These are phyloP conservation scores for Podarcis muralis DNA, from an alignment of 2,113 vertebrate species.

Conservation along the genomic window DNA sequence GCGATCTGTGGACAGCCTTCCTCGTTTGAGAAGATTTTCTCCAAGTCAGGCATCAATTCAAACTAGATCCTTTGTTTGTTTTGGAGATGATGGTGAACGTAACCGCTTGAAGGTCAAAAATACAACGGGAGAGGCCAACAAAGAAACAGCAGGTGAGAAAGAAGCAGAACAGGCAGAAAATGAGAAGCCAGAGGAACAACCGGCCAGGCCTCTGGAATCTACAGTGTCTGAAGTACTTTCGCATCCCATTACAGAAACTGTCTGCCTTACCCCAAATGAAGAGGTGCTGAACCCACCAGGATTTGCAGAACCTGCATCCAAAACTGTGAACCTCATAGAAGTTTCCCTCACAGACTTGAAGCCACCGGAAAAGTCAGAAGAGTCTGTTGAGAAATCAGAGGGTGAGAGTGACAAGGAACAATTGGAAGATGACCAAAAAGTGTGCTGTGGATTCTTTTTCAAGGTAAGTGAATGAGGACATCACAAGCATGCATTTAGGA, in stretches of 20 bases:
- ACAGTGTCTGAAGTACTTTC: conserved; percentile 87
- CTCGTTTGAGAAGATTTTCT: conserved; percentile 90
- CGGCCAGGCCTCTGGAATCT: conserved; percentile 79
- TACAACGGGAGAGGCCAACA: conserved; percentile 58
- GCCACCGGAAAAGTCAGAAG: conserved; percentile 80
- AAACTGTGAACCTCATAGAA: conserved; percentile 88
- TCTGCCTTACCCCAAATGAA: conserved; percentile 83
- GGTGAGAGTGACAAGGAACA: conserved; percentile 80
- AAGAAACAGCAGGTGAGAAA: conserved; percentile 73
- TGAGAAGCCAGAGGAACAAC: conserved; percentile 58
- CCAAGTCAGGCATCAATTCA: conserved; percentile 88
- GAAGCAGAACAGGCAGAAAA: conserved; percentile 44
- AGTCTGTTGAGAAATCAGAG: conserved; percentile 78
- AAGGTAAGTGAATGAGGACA: conserved; percentile 80
- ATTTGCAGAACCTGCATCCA: conserved; percentile 74
- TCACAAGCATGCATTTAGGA: too few species aligned
- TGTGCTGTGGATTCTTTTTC: conserved; percentile 95
- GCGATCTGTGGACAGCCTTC: conserved; percentile 94
- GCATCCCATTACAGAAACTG: conserved; percentile 84
- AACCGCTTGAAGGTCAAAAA: conserved; percentile 69
- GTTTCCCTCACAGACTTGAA: conserved; percentile 91
- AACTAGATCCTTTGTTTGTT: conserved; percentile 87
- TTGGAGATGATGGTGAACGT: conserved; percentile 82
- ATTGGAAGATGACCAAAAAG: conserved; percentile 88
- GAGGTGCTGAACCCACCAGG: conserved; percentile 73